Conservation (phyloP, 2,888 invertebrate species). For the Agrilus mali region DNA sequence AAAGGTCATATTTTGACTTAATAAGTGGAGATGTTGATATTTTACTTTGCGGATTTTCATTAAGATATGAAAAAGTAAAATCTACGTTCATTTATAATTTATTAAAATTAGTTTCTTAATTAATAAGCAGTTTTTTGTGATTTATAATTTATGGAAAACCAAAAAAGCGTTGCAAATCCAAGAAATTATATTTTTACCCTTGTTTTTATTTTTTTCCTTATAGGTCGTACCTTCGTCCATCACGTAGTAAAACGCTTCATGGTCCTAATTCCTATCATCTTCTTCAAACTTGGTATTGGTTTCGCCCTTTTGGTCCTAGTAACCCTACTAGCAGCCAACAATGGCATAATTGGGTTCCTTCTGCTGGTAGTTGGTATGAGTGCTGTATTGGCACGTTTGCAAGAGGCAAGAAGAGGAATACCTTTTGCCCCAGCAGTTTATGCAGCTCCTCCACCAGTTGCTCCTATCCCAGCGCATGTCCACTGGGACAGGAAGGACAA, state of each 20-base stretch:
- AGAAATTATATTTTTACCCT: not conserved
- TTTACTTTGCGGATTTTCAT: too few relatives aligned
- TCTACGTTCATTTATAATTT: too few relatives aligned
- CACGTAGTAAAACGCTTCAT: constrained; percentile 57
- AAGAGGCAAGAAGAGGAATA: constrained; percentile 9
- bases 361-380: constrained; percentile 33
- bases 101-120: too few relatives aligned
- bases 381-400: constrained; percentile 29
- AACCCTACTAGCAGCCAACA: constrained; percentile 61
- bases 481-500: constrained; percentile 12
- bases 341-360: constrained; percentile 58
- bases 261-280: constrained; percentile 58
- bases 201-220: too few relatives aligned
- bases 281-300: constrained; percentile 65
- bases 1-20: too few relatives aligned
- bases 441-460: constrained; percentile 8
- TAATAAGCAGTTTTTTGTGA: too few relatives aligned
- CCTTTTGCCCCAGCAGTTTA: constrained; percentile 32
- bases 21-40: too few relatives aligned
- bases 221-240: constrained; percentile 58
- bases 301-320: constrained; percentile 58
- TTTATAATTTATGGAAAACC: too few relatives aligned
- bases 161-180: too few relatives aligned
- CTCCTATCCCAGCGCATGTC: constrained; percentile 10
- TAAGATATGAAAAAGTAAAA: too few relatives aligned